phyloP scores from a whole-genome alignment of 2,113 vertebrate genomes.

The Psilopogon haemacephalus region DNA sequence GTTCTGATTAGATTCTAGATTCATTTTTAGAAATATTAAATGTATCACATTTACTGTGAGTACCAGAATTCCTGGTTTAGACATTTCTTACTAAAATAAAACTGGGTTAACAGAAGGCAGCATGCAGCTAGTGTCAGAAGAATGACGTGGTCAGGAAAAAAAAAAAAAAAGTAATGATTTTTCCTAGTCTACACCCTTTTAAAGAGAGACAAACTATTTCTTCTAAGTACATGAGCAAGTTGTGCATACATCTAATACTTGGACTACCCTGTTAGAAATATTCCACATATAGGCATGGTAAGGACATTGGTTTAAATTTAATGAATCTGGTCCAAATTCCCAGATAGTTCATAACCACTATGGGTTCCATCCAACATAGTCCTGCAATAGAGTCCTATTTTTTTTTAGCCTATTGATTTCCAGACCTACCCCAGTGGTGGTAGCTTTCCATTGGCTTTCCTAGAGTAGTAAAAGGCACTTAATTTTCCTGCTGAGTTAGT shows the following conservation, averaged over 20 bases:
- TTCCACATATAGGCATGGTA: background rate
- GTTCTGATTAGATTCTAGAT: background rate
- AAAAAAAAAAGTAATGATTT: background rate
- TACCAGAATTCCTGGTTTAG: conserved; percentile 10
- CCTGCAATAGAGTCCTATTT: background rate
- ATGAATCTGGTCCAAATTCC: background rate
- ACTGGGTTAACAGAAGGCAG: conserved; percentile 51
- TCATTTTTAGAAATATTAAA: conserved; percentile 21
- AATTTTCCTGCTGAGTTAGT: no score
- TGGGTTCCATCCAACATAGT: background rate
- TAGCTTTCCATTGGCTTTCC: no score
- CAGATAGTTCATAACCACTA: background rate
- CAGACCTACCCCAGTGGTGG: background rate
- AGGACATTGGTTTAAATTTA: background rate
- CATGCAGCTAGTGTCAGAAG: conserved; percentile 13
- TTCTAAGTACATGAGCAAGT: background rate
- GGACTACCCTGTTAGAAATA: background rate
- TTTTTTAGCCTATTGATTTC: background rate
- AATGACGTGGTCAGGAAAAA: background rate
- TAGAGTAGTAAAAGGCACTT: no score
- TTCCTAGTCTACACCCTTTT: background rate
- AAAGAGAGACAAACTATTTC: background rate
- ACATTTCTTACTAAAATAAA: conserved; percentile 27
- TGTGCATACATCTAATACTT: background rate
- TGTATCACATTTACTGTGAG: background rate